Evolutionary conservation across 2,797 vertebrate genomes (phyloP).

Genomic region (Poeciliopsis paucimaculata): DNA sequence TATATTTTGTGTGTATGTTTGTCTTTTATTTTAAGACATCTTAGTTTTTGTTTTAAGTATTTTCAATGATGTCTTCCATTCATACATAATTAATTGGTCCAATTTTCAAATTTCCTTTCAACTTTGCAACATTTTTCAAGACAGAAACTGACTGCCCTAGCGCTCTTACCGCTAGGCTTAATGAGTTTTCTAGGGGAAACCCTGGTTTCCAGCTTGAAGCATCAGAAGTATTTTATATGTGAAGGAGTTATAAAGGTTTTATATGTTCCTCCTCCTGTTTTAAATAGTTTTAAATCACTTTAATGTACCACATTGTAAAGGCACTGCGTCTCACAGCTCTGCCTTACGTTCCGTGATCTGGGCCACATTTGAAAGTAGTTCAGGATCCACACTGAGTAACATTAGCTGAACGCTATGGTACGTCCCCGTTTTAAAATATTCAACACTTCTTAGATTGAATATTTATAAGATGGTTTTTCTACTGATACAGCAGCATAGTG

Average conservation of each 20-base stretch:
- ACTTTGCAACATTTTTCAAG: not conserved
- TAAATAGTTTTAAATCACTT: not conserved
- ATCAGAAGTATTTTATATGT: not conserved
- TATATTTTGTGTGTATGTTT: not conserved
- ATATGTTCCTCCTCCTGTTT: not conserved
- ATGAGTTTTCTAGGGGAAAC: not conserved
- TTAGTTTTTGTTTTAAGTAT: not conserved
- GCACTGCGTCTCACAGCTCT: not conserved
- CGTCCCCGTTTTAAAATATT: not conserved
- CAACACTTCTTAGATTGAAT: not conserved
- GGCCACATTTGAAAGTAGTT: not conserved
- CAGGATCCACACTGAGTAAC: not conserved
- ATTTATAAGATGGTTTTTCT: not conserved
- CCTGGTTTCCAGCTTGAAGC: not conserved
- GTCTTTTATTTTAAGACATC: not conserved
- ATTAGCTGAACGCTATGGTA: not conserved
- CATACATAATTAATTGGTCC: not conserved
- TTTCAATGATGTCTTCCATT: not conserved
- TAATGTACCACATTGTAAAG: not conserved
- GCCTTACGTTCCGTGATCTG: not conserved
- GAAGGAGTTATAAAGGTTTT: not conserved
- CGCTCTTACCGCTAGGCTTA: not conserved
- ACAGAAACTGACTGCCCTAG: not conserved
- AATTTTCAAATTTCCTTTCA: not conserved
- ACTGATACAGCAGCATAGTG: not conserved